Percentiles rank a stretch among this genome's conserved stretches.
Conservation (phyloP, 2,888 invertebrate species). For the Drosophila algonquin region DNA sequence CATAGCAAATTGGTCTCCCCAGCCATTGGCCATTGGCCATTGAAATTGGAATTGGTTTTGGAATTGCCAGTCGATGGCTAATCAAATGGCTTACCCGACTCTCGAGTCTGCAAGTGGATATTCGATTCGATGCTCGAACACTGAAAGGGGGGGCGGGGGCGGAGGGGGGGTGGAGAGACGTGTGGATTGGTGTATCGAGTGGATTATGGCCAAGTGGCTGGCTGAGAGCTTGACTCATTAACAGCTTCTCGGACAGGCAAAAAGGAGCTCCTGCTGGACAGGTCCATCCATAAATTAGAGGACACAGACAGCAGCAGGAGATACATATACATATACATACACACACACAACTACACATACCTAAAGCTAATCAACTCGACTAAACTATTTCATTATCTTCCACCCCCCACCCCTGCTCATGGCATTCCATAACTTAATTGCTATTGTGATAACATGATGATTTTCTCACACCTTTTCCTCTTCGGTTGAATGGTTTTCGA, state of each 20-base stretch:
- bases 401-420: neutral
- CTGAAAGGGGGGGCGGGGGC: neutral
- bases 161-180: too few relatives aligned
- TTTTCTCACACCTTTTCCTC: constrained; percentile 3
- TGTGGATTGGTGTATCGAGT: constrained; percentile 16
- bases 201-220: constrained; percentile 34
- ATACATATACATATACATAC: neutral
- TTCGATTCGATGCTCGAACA: constrained; percentile 16
- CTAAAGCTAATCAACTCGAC: constrained; percentile 15
- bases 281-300: constrained; percentile 66
- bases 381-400: neutral
- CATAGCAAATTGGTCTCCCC: constrained; percentile 62
- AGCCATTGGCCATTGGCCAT: constrained; percentile 29
- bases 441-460: constrained; percentile 12
- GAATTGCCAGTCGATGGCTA: constrained; percentile 44
- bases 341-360: neutral
- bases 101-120: constrained; percentile 10
- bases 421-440: constrained; percentile 24
- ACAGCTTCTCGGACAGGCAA: constrained; percentile 58
- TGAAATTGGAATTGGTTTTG: constrained; percentile 37
- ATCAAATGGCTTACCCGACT: constrained; percentile 41
- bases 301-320: constrained; percentile 7
- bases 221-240: constrained; percentile 63
- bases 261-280: constrained; percentile 13
- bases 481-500: constrained; percentile 3